Conservation (phyloP, 1,140 invertebrate genomes). For the Theocolax elegans region DNA sequence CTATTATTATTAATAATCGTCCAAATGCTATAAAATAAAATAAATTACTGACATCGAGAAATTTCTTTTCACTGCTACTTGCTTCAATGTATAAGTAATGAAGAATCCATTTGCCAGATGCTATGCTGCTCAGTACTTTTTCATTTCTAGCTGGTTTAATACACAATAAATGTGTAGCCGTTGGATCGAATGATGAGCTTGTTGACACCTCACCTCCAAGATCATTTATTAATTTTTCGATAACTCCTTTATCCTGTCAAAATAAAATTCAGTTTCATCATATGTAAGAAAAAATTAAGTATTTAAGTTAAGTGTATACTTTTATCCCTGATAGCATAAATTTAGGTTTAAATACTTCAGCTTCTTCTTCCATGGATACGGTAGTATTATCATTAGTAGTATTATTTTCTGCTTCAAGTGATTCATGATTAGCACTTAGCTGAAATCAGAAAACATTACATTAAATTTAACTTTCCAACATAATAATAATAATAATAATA, state of each 20-base stretch:
- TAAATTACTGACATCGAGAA: conserved; percentile 73
- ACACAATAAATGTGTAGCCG: conserved; percentile 83
- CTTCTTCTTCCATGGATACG: neutral
- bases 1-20: too few species aligned
- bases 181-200: conserved; percentile 72
- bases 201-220: conserved; percentile 78
- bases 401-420: conserved; percentile 15
- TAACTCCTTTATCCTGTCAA: conserved; percentile 62
- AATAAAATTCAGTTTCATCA: neutral
- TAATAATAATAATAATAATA: too few species aligned
- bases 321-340: conserved; percentile 64
- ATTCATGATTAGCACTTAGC: conserved; percentile 21
- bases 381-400: neutral
- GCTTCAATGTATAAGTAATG: conserved; percentile 81
- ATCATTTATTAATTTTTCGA: conserved; percentile 68
- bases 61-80: conserved; percentile 72
- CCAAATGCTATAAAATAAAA: conserved; percentile 23
- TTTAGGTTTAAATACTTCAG: conserved; percentile 45
- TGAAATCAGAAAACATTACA: conserved; percentile 26
- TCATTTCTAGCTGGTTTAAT: conserved; percentile 81
- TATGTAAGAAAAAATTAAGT: neutral
- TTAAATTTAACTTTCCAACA: neutral
- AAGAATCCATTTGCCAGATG: conserved; percentile 88
- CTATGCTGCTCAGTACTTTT: conserved; percentile 85
- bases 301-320: conserved; percentile 42